Conservation (phyloP, 2,888 invertebrate species). For the Brachyptera risi region DNA sequence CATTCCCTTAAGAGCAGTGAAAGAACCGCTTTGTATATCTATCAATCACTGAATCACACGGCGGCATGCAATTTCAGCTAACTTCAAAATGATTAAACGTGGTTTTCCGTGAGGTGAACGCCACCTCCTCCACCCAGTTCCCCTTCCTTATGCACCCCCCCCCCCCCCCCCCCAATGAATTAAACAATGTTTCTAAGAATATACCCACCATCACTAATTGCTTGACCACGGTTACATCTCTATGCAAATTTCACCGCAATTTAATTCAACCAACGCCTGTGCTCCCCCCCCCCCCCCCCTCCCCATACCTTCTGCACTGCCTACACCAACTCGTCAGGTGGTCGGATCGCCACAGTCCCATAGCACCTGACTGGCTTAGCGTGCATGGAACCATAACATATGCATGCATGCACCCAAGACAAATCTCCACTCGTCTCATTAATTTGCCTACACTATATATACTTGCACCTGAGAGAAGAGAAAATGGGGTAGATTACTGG, state of each 20-base stretch:
- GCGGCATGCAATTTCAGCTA: background rate
- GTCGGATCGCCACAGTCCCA: no score
- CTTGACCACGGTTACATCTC: background rate
- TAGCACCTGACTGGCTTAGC: no score
- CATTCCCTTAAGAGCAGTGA: background rate
- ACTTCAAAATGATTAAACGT: background rate
- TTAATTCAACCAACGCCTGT: background rate
- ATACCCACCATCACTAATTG: constrained; percentile 2
- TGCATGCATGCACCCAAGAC: no score
- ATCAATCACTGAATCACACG: background rate
- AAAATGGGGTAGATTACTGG: no score
- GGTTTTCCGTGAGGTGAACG: background rate
- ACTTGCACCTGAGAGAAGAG: no score
- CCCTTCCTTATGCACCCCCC: no score
- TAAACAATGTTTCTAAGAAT: constrained; percentile 3
- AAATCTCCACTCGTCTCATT: no score
- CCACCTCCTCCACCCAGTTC: no score
- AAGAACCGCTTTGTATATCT: background rate
- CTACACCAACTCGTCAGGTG: no score
- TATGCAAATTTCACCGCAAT: constrained; percentile 5
- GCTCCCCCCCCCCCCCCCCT: background rate
- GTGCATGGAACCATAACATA: no score
- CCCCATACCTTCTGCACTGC: no score
- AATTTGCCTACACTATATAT: no score
- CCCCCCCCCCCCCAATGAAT: background rate